Conservation (phyloP, 2,888 invertebrate genomes). For the Zonitis immaculata region DNA sequence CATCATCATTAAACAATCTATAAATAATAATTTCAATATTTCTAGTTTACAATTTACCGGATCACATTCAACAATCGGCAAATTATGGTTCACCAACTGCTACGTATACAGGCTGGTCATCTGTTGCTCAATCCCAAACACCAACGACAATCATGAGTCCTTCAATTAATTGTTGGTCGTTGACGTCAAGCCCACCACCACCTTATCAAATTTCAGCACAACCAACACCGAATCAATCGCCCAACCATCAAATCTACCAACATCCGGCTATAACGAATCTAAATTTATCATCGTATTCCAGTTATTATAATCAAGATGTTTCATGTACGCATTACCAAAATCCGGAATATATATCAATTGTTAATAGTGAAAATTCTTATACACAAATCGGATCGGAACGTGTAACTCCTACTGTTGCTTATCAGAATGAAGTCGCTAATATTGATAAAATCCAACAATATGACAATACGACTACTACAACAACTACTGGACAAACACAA, state of each 20-base stretch:
- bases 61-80: slow-evolving; percentile 45
- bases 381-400: slow-evolving; percentile 35
- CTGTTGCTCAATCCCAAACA: slow-evolving; percentile 43
- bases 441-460: slow-evolving; percentile 35
- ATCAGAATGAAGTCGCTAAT: slow-evolving; percentile 31
- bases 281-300: slow-evolving; percentile 41
- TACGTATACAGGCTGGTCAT: slow-evolving; percentile 46
- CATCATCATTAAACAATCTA: too few species aligned
- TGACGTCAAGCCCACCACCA: slow-evolving; percentile 47
- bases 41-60: slow-evolving; percentile 48
- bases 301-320: slow-evolving; percentile 44
- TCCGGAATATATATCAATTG: slow-evolving; percentile 42
- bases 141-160: slow-evolving; percentile 42
- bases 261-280: slow-evolving; percentile 41
- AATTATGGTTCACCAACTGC: slow-evolving; percentile 35
- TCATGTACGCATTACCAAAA: slow-evolving; percentile 42
- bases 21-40: slow-evolving; percentile 23
- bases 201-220: slow-evolving; percentile 44
- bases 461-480: too few species aligned
- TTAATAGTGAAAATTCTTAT: slow-evolving; percentile 39
- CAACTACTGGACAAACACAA: slow-evolving; percentile 25
- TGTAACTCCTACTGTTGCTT: slow-evolving; percentile 32
- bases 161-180: slow-evolving; percentile 48
- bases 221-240: slow-evolving; percentile 45
- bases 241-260: slow-evolving; percentile 45